phyloP scores from a whole-genome alignment of 2,888 invertebrate genomes.

The Homarus gammarus region DNA sequence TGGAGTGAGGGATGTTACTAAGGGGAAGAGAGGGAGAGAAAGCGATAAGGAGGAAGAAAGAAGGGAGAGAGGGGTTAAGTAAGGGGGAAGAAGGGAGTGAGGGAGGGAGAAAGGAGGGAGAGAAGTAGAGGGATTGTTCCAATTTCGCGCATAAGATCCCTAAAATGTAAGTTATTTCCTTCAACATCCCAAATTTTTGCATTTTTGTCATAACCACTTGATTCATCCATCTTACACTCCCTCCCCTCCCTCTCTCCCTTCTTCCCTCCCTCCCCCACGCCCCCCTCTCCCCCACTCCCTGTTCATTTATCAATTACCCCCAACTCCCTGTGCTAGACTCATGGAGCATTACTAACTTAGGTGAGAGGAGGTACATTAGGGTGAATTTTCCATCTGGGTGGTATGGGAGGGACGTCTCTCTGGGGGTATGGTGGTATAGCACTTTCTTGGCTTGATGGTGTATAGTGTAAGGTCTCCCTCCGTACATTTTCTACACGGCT shows the following conservation, averaged over 20 bases:
- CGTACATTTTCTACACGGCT: conserved; percentile 49
- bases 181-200: conserved; percentile 23
- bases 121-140: neutral
- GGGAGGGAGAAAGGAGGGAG: no score
- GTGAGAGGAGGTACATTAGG: no score
- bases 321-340: conserved; percentile 24
- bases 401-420: neutral
- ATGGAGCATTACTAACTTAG: neutral
- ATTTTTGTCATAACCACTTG: conserved; percentile 63
- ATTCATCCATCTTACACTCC: conserved; percentile 56
- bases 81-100: no score
- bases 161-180: conserved; percentile 19
- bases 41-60: no score
- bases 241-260: conserved; percentile 14
- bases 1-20: no score
- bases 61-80: no score
- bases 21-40: no score
- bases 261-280: neutral
- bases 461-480: conserved; percentile 21
- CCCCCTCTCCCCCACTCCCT: conserved; percentile 7
- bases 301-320: conserved; percentile 60
- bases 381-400: neutral
- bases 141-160: conserved; percentile 2
- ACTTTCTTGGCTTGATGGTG: conserved; percentile 7
- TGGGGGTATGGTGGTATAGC: neutral